Base-by-base conservation (phyloP, 2,888 invertebrate genomes). In the Dryomyza anilis region DNA sequence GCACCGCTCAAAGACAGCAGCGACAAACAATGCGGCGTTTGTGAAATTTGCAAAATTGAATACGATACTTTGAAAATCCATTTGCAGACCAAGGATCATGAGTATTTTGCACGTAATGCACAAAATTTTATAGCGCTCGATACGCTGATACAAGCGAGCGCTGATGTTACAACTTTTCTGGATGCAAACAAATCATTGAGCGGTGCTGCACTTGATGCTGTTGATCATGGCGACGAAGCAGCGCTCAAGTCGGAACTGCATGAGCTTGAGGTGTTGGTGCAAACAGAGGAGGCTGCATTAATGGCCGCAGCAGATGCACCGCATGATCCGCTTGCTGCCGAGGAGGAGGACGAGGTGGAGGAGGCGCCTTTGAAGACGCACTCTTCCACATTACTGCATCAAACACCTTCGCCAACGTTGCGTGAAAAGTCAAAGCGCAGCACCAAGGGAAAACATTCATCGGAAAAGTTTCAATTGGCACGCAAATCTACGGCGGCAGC, bases 41-140 rank as follows among this genome's bases (percentile, higher is more conserved):
- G 92, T 84, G 92, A 93, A 84, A 90, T 93, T 81, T 93, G 93
- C 81, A 90, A 90, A 77, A 84, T 88, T 56, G 90, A 91, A 74
- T 93, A 91, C 81, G 86, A 86, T 66, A 89, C 89, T 76, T 85
- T 91, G 14, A 86, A 87, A 16, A 86, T 89, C 69, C 93, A 93
- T 77, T 84, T 92, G 21, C 88, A 89, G 70, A 90, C 90, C 30
- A 89, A 91, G 72, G 88, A 89, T 73, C 93, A 93, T 82, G 83
- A 89, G 63, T 88, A 88, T 70, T 91, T 91, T 81, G 89, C 90
- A 33, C 87, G 88, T 63, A 91, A 93, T 80, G 88, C 89, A 73
- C 86, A 87, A 70, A 92, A 92, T 82, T 93, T 90, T 81, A 85
- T 91, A 43, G 88, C 91, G 8, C 84, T 93, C 60, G 93, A 93